Conservation (phyloP, 2,888 invertebrate species). For the Conchocele bisecta region DNA sequence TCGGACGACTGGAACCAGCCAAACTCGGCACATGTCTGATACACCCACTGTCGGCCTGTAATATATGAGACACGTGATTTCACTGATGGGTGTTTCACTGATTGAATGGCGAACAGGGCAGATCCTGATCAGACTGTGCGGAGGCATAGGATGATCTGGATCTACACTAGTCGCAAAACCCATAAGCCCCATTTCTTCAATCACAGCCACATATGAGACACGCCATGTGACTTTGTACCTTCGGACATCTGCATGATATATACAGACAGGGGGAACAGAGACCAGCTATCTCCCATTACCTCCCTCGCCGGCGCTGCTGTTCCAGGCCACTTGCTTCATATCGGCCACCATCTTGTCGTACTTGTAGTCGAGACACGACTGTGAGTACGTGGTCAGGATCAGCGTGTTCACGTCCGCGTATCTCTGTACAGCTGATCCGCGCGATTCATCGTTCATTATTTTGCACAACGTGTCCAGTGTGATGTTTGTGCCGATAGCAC, state of each 20-base stretch:
- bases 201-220: too few relatives aligned
- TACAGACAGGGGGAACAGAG: too few relatives aligned
- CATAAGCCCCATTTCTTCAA: too few relatives aligned
- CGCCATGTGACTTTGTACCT: too few relatives aligned
- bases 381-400: constrained; percentile 86
- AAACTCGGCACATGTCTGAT: constrained; percentile 95
- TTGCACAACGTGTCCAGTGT: constrained; percentile 88
- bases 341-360: constrained; percentile 85
- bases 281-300: too few relatives aligned
- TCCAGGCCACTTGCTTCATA: constrained; percentile 87
- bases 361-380: constrained; percentile 91
- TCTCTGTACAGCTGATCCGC: constrained; percentile 87
- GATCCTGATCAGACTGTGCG: too few relatives aligned
- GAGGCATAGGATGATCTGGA: too few relatives aligned
- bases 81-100: too few relatives aligned
- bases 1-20: constrained; percentile 91
- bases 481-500: constrained; percentile 85
- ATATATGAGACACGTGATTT: too few relatives aligned
- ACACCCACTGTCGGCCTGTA: constrained; percentile 93
- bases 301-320: constrained; percentile 85
- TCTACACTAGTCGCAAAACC: too few relatives aligned
- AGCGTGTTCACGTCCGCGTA: constrained; percentile 90
- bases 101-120: too few relatives aligned
- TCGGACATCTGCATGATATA: too few relatives aligned
- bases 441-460: constrained; percentile 85